These are phyloP conservation scores for Andrena flavipes DNA, from an alignment of 2,888 invertebrate genomes.

Conservation along the genomic window DNA sequence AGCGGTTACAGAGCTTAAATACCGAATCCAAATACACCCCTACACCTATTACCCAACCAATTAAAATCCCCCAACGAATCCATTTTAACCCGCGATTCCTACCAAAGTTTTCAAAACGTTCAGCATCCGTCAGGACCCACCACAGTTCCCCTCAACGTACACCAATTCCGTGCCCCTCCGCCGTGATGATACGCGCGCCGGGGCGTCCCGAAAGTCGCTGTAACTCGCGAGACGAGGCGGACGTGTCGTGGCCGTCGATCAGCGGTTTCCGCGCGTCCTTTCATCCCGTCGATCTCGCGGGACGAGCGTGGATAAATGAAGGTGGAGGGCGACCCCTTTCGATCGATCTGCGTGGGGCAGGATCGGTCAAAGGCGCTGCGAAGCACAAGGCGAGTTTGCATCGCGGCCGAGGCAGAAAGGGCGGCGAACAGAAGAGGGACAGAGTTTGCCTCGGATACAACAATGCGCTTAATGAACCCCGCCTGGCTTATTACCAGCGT, in stretches of 20 bases:
- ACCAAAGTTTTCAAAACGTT: neutral
- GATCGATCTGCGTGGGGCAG: conserved; percentile 63
- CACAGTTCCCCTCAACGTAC: too few species aligned
- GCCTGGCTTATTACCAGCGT: conserved; percentile 81
- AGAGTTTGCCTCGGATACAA: conserved; percentile 72
- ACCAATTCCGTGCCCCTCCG: neutral
- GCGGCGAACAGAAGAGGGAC: conserved; percentile 12
- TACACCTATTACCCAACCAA: too few species aligned
- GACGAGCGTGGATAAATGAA: conserved; percentile 62
- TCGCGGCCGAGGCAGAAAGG: conserved; percentile 6
- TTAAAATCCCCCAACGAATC: too few species aligned
- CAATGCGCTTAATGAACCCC: conserved; percentile 84
- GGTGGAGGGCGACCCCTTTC: conserved; percentile 41
- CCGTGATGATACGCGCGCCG: neutral
- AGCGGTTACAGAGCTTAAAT: too few species aligned
- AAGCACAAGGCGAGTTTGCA: conserved; percentile 7
- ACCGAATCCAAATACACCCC: too few species aligned
- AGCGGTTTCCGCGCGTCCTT: conserved; percentile 42
- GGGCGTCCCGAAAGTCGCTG: neutral
- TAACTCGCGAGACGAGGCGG: neutral
- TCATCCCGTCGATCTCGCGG: conserved; percentile 48
- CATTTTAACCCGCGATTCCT: neutral
- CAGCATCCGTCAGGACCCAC: neutral
- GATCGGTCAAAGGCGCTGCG: conserved; percentile 67
- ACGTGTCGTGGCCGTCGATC: conserved; percentile 12